Evolutionary conservation across 2,888 invertebrate genomes (phyloP).

Genomic region (Conchocele bisecta): DNA sequence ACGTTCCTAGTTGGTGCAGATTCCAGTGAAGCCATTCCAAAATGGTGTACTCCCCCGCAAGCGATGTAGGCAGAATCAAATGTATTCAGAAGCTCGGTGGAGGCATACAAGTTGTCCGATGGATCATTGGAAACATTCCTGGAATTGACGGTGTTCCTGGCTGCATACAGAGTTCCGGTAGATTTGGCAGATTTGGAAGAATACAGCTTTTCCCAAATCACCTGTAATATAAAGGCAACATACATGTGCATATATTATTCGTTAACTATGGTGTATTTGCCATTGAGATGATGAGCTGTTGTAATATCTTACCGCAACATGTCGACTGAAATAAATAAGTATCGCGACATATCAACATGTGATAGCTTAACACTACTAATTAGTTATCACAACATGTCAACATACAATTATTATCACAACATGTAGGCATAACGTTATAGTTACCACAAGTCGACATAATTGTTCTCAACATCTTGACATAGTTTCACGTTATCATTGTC

Average conservation of each 20-base stretch:
- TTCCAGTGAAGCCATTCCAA: conserved; percentile 16
- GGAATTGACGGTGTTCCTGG: conserved; percentile 20
- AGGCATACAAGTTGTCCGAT: conserved; percentile 23
- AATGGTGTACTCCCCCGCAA: conserved; percentile 13
- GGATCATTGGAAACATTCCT: conserved; percentile 26
- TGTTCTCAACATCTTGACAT: too few relatives aligned
- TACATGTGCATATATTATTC: not conserved
- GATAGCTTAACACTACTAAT: too few relatives aligned
- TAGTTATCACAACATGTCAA: too few relatives aligned
- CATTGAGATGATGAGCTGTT: too few relatives aligned
- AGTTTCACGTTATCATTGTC: too few relatives aligned
- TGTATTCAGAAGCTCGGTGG: conserved; percentile 15
- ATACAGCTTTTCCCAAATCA: conserved; percentile 22
- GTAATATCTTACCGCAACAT: too few relatives aligned
- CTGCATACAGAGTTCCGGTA: conserved; percentile 15
- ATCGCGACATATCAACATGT: too few relatives aligned
- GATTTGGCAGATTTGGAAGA: not conserved
- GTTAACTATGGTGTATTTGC: too few relatives aligned
- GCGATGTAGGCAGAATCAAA: conserved; percentile 9
- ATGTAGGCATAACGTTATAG: too few relatives aligned
- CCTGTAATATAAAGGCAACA: not conserved
- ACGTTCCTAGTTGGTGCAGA: conserved; percentile 5
- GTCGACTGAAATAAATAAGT: too few relatives aligned
- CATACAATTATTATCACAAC: too few relatives aligned
- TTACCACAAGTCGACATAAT: too few relatives aligned